Evolutionary conservation across 30 jellyfish, hydroid and myxozoan genomes (phyloP), one percentile per base, ranked within the genome.

Genomic region (Mastigias papua): DNA sequence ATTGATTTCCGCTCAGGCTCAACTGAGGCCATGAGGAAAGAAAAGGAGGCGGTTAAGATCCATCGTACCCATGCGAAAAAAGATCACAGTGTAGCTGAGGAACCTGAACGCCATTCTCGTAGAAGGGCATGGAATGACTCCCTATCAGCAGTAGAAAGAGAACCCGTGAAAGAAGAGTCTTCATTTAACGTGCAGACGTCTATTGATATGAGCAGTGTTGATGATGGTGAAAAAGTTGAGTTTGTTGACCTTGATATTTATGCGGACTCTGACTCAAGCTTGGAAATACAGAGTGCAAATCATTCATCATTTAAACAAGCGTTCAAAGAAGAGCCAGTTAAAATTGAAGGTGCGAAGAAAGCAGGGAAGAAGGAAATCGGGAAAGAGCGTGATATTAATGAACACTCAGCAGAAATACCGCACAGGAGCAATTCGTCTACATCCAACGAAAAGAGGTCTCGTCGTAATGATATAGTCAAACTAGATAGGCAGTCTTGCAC

Each of bases 221-320:
- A 28, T 31, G 58, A 28, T 5, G 13, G 21, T n/a, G 74, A 28
- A 6, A 16, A 31, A 17, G n/a, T 16, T 61, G 90, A 34, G 0
- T 80, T 57, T 46, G 46, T 80, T 21, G 81, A 80, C 35, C 26
- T 80, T 35, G 90, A 80, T 65, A 61, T 80, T 4, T 80, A 80
- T 30, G 90, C 81, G 4, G 74, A 63, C 2, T 50, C 71, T 37
- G 54, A 80, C 26, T 80, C 90, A 4, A 75, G 49, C 51, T 22
- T 80, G 1, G 79, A 54, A 42, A 34, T 32, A 20, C 32, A 2
- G n/a, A 7, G 31, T 37, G 75, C 5, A 54, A 16, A 54, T 54
- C 6, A 54, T 16, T 16, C 27, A 2, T 19, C 26, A 10, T 16
- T 5, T 54, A 21, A 2, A 19, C 7, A 54, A 2, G 2, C 3